Conservation (phyloP, 2,113 vertebrate species). For the Gadus chalcogrammus region DNA sequence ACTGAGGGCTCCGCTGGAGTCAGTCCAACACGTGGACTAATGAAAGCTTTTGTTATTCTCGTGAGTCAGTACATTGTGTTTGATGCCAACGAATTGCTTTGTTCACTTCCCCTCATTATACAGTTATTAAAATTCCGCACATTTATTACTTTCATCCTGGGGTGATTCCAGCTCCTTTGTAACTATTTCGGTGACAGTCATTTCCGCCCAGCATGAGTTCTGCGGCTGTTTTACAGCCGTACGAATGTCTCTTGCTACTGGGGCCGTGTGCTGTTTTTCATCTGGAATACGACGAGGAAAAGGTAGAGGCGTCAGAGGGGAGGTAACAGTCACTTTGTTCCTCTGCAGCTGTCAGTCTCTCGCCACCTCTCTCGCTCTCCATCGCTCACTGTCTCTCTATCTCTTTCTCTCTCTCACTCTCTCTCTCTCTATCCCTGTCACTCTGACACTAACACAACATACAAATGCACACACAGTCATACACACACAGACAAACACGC, state of each 20-base stretch:
- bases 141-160: conserved; percentile 17
- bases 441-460: not conserved
- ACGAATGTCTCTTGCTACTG: too few relatives aligned
- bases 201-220: too few relatives aligned
- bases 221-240: too few relatives aligned
- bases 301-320: too few relatives aligned
- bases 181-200: not conserved
- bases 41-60: conserved; percentile 47
- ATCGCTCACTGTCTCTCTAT: not conserved
- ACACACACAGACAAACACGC: not conserved
- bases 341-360: not conserved
- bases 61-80: conserved; percentile 25
- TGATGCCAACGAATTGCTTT: conserved; percentile 22
- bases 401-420: conserved; percentile 4
- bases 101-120: conserved; percentile 41
- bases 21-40: conserved; percentile 24
- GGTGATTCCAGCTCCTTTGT: conserved; percentile 1
- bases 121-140: conserved; percentile 36
- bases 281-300: too few relatives aligned
- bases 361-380: not conserved
- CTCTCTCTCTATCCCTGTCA: not conserved
- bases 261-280: too few relatives aligned
- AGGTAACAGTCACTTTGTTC: too few relatives aligned
- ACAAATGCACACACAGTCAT: not conserved
- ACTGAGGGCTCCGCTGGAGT: too few relatives aligned